Percentiles rank a stretch among this genome's conserved stretches.
Conservation (phyloP, 2,888 invertebrate genomes). For the Andrena haemorrhoa region DNA sequence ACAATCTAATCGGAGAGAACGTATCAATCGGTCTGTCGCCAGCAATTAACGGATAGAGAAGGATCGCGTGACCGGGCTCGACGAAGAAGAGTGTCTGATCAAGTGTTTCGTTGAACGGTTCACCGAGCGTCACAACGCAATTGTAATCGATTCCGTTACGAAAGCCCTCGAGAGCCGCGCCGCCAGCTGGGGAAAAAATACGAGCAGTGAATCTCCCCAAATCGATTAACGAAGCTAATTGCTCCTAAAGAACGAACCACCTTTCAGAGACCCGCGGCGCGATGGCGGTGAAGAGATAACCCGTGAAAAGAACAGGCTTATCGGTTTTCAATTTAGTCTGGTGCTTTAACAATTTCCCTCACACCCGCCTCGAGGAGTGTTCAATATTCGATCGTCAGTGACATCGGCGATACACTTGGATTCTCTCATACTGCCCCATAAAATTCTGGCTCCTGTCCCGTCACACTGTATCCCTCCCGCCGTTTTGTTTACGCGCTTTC, state of each 20-base stretch:
- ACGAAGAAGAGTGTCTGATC: not conserved
- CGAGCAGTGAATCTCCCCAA: not conserved
- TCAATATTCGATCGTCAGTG: constrained; percentile 6
- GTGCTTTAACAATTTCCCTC: constrained; percentile 56
- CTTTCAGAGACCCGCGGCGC: not conserved
- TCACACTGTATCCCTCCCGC: not conserved
- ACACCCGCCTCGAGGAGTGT: constrained; percentile 19
- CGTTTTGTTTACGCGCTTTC: constrained; percentile 33
- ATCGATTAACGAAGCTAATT: constrained; percentile 35
- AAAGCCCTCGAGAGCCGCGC: constrained; percentile 12
- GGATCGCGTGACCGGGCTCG: no score
- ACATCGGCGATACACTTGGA: not conserved
- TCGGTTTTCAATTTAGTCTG: constrained; percentile 74
- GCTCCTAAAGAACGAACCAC: not conserved
- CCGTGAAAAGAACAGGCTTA: constrained; percentile 61
- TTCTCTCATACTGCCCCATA: not conserved
- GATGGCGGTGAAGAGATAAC: constrained; percentile 45
- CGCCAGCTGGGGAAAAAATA: constrained; percentile 14
- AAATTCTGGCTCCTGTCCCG: not conserved
- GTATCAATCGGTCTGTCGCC: not conserved
- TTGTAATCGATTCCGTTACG: not conserved
- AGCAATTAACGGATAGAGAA: not conserved
- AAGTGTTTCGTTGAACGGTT: constrained; percentile 6
- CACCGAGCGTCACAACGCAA: constrained; percentile 9
- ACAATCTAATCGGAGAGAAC: not conserved